Evolutionary conservation across 2,113 vertebrate species (phyloP).

Genomic region (Naja naja): DNA sequence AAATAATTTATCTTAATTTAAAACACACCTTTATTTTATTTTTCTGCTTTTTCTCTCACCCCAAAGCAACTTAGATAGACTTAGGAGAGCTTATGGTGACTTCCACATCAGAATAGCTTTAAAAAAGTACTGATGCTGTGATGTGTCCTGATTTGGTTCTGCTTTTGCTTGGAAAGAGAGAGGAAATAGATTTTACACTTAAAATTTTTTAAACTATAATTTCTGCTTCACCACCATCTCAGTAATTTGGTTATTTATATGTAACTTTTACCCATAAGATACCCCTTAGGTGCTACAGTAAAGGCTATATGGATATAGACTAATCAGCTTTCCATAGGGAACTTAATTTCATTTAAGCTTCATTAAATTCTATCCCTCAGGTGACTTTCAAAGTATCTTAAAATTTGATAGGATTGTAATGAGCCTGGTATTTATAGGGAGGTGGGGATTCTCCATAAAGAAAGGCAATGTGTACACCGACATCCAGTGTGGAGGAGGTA

Average conservation of each 20-base stretch:
- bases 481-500: not conserved
- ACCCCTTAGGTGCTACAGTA: not conserved
- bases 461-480: too few relatives aligned
- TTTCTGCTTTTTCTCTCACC: not conserved
- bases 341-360: slow-evolving; percentile 5
- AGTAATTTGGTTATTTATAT: not conserved
- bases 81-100: not conserved
- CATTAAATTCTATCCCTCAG: not conserved
- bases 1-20: not conserved
- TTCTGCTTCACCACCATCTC: not conserved
- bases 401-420: slow-evolving; percentile 9
- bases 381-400: slow-evolving; percentile 5
- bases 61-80: not conserved
- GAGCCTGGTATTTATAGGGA: not conserved
- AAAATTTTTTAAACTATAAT: not conserved
- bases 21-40: not conserved
- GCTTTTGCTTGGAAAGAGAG: not conserved
- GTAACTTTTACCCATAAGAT: not conserved
- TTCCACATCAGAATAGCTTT: not conserved
- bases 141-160: not conserved
- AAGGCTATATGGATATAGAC: not conserved
- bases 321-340: not conserved
- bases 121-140: not conserved
- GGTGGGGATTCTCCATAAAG: not conserved
- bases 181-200: not conserved